A percentile compares a stretch with the other conserved stretches of the same genome.
These are phyloP conservation scores for Subacronicta megacephala DNA, from an alignment of 2,888 invertebrate species.

Conservation along the genomic window DNA sequence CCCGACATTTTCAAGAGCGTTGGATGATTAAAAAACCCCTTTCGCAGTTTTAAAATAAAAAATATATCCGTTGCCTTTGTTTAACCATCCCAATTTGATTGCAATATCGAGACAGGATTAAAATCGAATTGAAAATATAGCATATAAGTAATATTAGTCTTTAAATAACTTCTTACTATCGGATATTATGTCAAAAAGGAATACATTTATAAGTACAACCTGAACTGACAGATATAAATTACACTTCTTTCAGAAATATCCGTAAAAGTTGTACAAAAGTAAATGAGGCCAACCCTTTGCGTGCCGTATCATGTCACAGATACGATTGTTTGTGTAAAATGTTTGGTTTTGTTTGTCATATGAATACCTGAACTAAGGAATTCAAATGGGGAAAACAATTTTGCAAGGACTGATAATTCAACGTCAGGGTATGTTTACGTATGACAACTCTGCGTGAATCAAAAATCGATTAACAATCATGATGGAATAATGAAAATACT, in stretches of 20 bases:
- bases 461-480: too few species aligned
- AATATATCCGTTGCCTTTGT: too few species aligned
- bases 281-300: slow-evolving; percentile 13
- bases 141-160: background rate
- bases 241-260: slow-evolving; percentile 4
- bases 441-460: too few species aligned
- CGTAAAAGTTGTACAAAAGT: slow-evolving; percentile 2
- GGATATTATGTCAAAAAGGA: background rate
- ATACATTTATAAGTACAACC: background rate
- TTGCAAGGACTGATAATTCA: slow-evolving; percentile 4
- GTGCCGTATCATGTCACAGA: slow-evolving; percentile 19
- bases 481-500: too few species aligned
- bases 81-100: too few species aligned
- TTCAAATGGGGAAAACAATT: background rate
- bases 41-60: too few species aligned
- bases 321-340: slow-evolving; percentile 14
- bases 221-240: background rate
- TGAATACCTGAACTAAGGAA: background rate
- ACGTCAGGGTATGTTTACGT: too few species aligned
- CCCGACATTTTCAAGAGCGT: too few species aligned
- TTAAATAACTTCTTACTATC: background rate
- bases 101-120: background rate
- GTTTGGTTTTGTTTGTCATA: slow-evolving; percentile 9
- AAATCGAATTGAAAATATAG: background rate
- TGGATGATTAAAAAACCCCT: too few species aligned